Evolutionary conservation across 2,797 vertebrate genomes (phyloP), one percentile per base, ranked within the genome.

Genomic region (Psittacula echo): DNA sequence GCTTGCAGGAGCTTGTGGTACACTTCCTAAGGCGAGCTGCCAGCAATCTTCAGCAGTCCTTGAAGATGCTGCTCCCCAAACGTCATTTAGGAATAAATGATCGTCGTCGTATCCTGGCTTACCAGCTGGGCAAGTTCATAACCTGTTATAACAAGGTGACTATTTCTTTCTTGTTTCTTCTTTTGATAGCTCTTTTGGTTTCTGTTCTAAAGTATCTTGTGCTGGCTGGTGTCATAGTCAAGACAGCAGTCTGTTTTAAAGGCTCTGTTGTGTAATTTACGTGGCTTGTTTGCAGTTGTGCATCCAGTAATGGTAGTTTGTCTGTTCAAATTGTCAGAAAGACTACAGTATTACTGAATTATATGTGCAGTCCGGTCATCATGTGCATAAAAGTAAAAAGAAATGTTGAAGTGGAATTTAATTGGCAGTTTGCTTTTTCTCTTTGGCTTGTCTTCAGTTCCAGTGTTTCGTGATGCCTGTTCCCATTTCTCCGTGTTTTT

Each of bases 11-110:
- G 89, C 97, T 99, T 70, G 98, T 99, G 89, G 98, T 99, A 88
- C 98, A 99, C 79, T 99, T 99, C 95, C 98, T 99, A 92, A 99
- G 98, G 95, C 97, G 98, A 96, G 99, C 99, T 65, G 98, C 99
- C 89, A 98, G 97, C 96, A 99, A 99, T 96, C 98, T 99, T 48
- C 98, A 98, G 41, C 98, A 98, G 87, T 98, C 99, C 44, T 90
- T 99, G 94, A 98, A 95, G 93, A 96, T 99, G 97, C 97, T 98
- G 32, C 89, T 99, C 64, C 99, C 99, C 71, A 99, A 98, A 91
- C 98, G 96, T 24, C 98, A 97, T 51, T 87, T 99, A 27, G 97
- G 99, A 11, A 97, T 98, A 9, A 96, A 95, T 42, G 98, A 99
- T 89, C 98, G 99, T 58, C 98, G 98, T 62, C 98, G 98, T 68